Evolutionary conservation across 2,113 vertebrate genomes (phyloP).

Genomic region (Arizona elegans): DNA sequence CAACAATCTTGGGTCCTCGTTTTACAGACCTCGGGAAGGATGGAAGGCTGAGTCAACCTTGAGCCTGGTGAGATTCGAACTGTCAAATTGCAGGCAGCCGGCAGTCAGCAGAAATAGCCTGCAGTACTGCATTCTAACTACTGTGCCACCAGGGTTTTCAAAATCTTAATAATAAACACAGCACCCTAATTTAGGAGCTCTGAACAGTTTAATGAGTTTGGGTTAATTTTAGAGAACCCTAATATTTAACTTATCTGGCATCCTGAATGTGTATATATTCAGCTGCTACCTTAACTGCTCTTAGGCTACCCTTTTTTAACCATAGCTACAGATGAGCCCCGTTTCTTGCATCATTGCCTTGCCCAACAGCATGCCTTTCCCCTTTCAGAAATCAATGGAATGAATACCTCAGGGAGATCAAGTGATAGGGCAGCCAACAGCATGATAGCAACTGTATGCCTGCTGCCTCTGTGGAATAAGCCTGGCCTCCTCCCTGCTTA

Average conservation of each 20-base stretch:
- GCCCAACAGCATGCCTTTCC: not conserved
- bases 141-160: too few relatives aligned
- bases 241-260: not conserved
- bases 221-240: not conserved
- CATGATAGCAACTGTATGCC: not conserved
- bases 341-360: not conserved
- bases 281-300: not conserved
- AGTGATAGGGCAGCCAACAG: not conserved
- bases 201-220: not conserved
- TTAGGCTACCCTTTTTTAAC: not conserved
- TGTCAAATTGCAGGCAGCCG: too few relatives aligned
- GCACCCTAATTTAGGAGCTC: not conserved
- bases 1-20: too few relatives aligned
- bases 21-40: too few relatives aligned
- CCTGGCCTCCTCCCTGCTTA: not conserved
- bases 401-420: not conserved
- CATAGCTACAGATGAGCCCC: not conserved
- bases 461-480: not conserved
- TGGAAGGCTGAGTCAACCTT: too few relatives aligned
- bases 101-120: too few relatives aligned
- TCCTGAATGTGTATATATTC: not conserved
- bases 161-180: not conserved
- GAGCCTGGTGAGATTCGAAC: too few relatives aligned
- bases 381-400: not conserved
- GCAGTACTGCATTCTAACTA: too few relatives aligned